Conservation (phyloP, 2,113 vertebrate genomes). For the Manacus vitellinus region DNA sequence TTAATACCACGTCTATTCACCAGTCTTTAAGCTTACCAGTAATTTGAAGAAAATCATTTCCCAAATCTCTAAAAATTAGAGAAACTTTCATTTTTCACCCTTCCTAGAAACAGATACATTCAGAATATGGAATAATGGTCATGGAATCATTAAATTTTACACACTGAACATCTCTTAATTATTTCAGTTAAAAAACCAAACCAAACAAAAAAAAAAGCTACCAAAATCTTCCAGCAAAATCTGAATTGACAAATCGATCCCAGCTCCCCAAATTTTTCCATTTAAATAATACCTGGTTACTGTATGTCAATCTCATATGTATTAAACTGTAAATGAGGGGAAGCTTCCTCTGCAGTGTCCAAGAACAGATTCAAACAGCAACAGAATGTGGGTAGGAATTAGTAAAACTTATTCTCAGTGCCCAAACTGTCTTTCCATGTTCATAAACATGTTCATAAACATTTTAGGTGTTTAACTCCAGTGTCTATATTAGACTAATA, state of each 20-base stretch:
- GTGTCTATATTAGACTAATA: not conserved
- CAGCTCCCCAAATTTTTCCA: not conserved
- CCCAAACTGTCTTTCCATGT: not conserved
- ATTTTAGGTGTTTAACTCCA: not conserved
- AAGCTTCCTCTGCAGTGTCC: not conserved
- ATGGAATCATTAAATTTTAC: not conserved
- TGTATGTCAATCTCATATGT: not conserved
- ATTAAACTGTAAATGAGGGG: not conserved
- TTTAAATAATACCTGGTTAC: not conserved
- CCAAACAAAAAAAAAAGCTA: accelerated
- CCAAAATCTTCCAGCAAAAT: not conserved
- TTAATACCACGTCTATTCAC: not conserved
- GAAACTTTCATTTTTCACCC: not conserved
- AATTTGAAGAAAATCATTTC: not conserved
- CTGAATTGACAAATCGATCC: not conserved
- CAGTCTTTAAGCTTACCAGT: not conserved
- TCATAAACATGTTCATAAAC: not conserved
- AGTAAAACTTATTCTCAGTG: not conserved
- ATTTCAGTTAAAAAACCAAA: not conserved
- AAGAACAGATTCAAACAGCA: not conserved
- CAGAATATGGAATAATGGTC: not conserved
- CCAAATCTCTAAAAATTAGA: not conserved
- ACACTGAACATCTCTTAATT: not conserved
- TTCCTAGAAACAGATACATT: not conserved
- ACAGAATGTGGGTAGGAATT: not conserved